Base-by-base conservation (phyloP, 2,888 invertebrate species). In the Eledone cirrhosa region DNA sequence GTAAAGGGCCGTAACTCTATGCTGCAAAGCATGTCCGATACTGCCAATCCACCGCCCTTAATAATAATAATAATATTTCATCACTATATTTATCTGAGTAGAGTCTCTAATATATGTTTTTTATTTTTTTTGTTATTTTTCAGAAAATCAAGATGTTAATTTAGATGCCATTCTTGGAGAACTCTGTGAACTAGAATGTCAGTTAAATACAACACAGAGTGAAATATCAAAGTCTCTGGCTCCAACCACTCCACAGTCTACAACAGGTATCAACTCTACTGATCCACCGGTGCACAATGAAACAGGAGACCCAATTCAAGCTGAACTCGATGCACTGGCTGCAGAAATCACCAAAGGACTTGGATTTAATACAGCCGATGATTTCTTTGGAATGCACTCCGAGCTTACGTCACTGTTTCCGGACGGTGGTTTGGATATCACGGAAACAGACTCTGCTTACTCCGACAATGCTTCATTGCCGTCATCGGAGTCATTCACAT, bases 381-480 rank as follows among this genome's bases (percentile, higher is more conserved):
- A 82, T 69, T 83, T 83, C 78, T 83, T 81, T 75, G 83, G 82
- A 63, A 83, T 83, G 76, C 82, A 84, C 11, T 83, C 85, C 29
- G 84, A 84, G 80, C 80, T 83, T 48, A 83, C 82, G 16, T 84
- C 84, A 27, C 72, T 69, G 22, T 14, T 79, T 31, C 79, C 79
- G 5, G 78, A 78, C 67, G 48, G 65, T 63, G 53, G 77, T 14
- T 82, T 83, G 65, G 97, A 98, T 88, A 97, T 97, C 78, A 98
- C 98, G 0, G 98, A 98, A 91, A 98, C 97, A 91, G 99, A 99
- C 92, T 98, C 98, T 19, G 99, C 98, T 24, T 99, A 98, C 91
- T 98, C 98, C 87, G 99, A 99, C 92, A 97, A 97, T 82, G 97
- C 97, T 80, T 97, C 97, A 41, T 94, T 97, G 94, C 92, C 96